Evolutionary conservation across 2,113 vertebrate genomes (phyloP).

Genomic region (Microcebus jonahi): DNA sequence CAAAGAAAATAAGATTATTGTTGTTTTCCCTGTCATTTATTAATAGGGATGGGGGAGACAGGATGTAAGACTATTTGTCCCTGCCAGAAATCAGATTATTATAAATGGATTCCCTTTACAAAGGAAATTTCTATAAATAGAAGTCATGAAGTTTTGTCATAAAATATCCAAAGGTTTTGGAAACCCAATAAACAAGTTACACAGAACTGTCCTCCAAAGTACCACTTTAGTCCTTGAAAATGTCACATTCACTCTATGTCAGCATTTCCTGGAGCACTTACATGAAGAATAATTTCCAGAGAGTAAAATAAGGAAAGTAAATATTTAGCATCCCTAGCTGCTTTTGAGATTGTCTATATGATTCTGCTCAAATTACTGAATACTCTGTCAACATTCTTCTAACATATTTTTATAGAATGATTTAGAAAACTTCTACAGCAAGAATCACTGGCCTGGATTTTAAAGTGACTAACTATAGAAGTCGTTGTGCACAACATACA

Average conservation of each 20-base stretch:
- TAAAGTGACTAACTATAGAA: conserved; percentile 9
- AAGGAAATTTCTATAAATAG: conserved; percentile 38
- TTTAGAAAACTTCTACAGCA: not conserved
- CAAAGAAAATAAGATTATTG: not conserved
- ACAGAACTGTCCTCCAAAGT: not conserved
- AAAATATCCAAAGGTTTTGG: conserved; percentile 10
- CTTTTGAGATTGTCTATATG: conserved; percentile 25
- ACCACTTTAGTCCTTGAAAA: not conserved
- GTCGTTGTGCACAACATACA: not conserved
- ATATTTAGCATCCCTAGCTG: conserved; percentile 26
- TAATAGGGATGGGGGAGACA: not conserved
- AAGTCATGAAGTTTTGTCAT: not conserved
- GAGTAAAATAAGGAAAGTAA: conserved; percentile 40
- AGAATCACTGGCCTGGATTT: conserved; percentile 30
- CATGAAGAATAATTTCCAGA: conserved; percentile 12
- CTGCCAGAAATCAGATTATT: not conserved
- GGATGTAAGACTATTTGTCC: conserved; percentile 28
- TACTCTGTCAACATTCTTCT: not conserved
- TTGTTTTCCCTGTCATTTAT: not conserved
- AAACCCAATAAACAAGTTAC: not conserved
- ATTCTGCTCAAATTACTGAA: conserved; percentile 1
- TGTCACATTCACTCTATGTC: conserved; percentile 45
- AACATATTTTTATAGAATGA: conserved; percentile 21
- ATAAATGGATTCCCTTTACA: conserved; percentile 36
- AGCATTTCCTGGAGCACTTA: conserved; percentile 14